Base-by-base conservation (phyloP, 2,797 vertebrate species). In the Acanthiza pusilla region DNA sequence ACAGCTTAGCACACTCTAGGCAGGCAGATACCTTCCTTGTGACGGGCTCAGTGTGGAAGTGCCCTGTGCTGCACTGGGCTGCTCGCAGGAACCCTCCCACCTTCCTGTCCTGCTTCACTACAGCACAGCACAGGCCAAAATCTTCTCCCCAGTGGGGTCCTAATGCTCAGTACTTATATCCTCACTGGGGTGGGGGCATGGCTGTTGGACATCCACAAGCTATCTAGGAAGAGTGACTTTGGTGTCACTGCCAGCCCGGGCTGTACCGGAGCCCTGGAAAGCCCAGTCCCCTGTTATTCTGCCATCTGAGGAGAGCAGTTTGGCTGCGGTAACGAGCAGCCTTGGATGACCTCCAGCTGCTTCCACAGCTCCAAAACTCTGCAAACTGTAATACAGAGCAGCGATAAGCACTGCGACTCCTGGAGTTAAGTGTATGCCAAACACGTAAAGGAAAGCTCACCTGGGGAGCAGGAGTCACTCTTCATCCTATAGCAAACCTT, bases 291-390 rank as follows among this genome's bases (percentile, higher is more conserved):
- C 86, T 45, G 22, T 78, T 79, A 53, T 21, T 84, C 38, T 60
- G 80, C 70, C 40, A 25, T 81, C 51, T 27, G 61, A 67, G 61
- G 45, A 89, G 79, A 78, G 22, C 54, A 71, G 53, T 60, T 87
- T 93, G 71, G 61, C 85, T 76, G 68, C 42, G 42, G 65, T 20
- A 70, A 38, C 0, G 2, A 89, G 61, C 88, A 91, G 89, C 73
- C 72, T 83, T 83, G 68, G 63, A 40, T 83, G 72, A 94, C 55
- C 87, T 94, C 66, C 88, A 85, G 79, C 79, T 89, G 72, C 38
- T 88, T 80, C 65, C 58, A 60, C 65, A 40, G 60, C 62, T 75
- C 63, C 82, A 72, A 38, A 92, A 34, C 29, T 18, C 61, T 71
- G 53, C n/a, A n/a, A 62, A 77, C 19, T 26, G 36, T 29, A 48